A percentile compares a stretch with the other conserved stretches of the same genome.
Evolutionary conservation across 2,113 vertebrate species (phyloP).

Genomic region (Passer domesticus): DNA sequence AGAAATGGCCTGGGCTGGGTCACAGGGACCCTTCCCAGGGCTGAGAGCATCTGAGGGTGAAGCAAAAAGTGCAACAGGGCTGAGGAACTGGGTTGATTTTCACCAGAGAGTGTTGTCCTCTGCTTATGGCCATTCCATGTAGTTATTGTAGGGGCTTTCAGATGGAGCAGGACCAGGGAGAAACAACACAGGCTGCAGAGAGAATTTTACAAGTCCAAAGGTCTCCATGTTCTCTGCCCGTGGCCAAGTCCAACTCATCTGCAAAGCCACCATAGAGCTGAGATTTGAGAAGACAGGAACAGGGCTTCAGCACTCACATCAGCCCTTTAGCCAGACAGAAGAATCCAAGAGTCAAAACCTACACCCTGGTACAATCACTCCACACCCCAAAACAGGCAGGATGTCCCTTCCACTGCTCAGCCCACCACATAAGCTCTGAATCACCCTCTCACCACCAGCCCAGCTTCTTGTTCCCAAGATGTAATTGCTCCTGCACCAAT

Average conservation of each 20-base stretch:
- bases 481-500: neutral
- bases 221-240: neutral
- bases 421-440: neutral
- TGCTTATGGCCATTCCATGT: neutral
- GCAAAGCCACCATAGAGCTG: neutral
- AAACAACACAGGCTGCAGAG: neutral
- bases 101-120: fast-evolving
- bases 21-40: neutral
- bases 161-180: neutral
- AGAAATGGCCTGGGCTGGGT: neutral
- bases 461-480: neutral
- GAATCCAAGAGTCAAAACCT: neutral
- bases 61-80: fast-evolving
- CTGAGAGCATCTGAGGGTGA: neutral
- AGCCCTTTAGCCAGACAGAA: neutral
- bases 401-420: neutral
- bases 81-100: neutral
- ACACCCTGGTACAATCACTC: neutral
- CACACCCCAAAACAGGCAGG: neutral
- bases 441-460: neutral
- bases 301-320: neutral
- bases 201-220: neutral
- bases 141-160: neutral
- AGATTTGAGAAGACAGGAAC: neutral
- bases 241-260: neutral